Evolutionary conservation across 1,140 invertebrate species (phyloP), one percentile per base, ranked within the genome.

Genomic region (Drosophila takahashii): DNA sequence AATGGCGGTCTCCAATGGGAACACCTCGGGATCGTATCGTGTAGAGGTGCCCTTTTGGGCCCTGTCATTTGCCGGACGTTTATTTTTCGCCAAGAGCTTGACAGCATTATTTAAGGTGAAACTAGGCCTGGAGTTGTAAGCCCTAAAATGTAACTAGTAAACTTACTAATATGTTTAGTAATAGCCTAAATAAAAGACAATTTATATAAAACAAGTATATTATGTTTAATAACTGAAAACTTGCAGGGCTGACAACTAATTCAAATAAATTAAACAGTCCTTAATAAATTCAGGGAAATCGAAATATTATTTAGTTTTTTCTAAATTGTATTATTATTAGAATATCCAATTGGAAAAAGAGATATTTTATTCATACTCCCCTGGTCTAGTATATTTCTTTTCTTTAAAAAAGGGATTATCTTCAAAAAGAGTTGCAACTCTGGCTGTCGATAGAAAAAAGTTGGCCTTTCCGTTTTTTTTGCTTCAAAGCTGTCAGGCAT

Each of bases 111-210:
- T 41, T 59, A 60, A 48, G 54, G 72, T 65, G 66, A 75, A 66
- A 65, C 45, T 71, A 62, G 75, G 65, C 78, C 65, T 69, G 47
- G 62, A 69, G 69, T 69, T 67, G 42, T 70, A 70, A 69, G 84
- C 71, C 79, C 65, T 57, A 87, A 66, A 61, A 64, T 77, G 50
- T 86, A 87, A 86, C 65, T 86, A 86, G 83, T 76, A 77, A 87
- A 83, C 84, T 77, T 86, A 86, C 83, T 86, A 89, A 89, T 86
- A 79, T 72, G 62, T 62, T 86, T 86, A 86, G 79, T 86, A 87
- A 83, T 86, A 86, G 84, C 50, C n/a, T 77, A 77, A 86, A 87
- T 67, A 83, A 86, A 85, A 61, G 52, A 81, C 69, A 60, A 77
- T 51, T 73, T 74, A 76, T 45, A 74, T 57, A 52, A 52, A 50